A percentile compares a stretch with the other conserved stretches of the same genome.
These are phyloP conservation scores for Cheilosia vulpina DNA, from an alignment of 2,888 invertebrate genomes.

Conservation along the genomic window DNA sequence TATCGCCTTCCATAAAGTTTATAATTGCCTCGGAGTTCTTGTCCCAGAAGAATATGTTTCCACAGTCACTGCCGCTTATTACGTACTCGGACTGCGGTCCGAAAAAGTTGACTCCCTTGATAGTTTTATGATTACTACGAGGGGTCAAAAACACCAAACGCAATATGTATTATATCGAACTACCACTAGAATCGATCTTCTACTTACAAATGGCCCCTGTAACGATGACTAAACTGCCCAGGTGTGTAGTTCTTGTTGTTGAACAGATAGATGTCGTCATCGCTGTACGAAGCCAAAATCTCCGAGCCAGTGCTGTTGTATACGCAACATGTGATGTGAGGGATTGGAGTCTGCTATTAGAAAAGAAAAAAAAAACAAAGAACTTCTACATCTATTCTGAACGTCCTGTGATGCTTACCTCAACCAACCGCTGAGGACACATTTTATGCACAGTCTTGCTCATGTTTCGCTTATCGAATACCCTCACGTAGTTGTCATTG, in stretches of 20 bases:
- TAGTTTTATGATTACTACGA: constrained; percentile 87
- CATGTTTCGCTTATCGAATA: constrained; percentile 89
- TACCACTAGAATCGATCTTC: neutral
- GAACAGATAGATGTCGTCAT: constrained; percentile 96
- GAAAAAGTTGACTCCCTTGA: constrained; percentile 97
- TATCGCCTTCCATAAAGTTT: constrained; percentile 93
- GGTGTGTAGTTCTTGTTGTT: constrained; percentile 85
- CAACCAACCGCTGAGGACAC: constrained; percentile 84
- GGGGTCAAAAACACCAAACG: constrained; percentile 1
- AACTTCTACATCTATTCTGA: neutral
- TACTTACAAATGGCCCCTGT: constrained; percentile 86
- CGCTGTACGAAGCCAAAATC: constrained; percentile 96
- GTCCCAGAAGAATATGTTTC: constrained; percentile 95
- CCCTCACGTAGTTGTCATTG: constrained; percentile 89
- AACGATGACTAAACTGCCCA: constrained; percentile 85
- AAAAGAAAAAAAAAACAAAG: constrained; percentile 20
- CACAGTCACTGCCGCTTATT: constrained; percentile 97
- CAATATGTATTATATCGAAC: neutral
- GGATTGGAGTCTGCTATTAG: constrained; percentile 77
- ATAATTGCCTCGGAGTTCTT: constrained; percentile 93
- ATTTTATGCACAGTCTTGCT: constrained; percentile 85
- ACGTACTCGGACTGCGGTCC: constrained; percentile 95
- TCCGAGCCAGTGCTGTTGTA: constrained; percentile 96
- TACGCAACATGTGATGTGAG: constrained; percentile 93
- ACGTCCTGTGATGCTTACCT: constrained; percentile 75